Conservation (phyloP, 2,113 vertebrate genomes). For the Rhabdomys dilectus region DNA sequence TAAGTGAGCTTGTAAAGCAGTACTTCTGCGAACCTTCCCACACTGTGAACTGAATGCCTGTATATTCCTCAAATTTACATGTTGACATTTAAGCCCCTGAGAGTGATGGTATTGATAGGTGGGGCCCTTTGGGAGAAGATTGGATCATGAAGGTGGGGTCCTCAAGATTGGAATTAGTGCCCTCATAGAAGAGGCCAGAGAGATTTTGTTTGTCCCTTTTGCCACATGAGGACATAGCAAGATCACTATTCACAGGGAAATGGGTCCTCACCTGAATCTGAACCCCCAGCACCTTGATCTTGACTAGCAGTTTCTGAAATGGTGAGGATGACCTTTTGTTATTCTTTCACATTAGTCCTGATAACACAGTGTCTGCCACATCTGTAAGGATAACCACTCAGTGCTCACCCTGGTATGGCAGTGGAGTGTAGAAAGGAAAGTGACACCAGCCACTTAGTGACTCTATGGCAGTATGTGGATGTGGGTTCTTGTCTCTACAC, state of each 20-base stretch:
- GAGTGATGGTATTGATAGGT: neutral
- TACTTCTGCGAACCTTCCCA: neutral
- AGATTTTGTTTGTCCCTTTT: neutral
- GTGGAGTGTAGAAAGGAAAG: neutral
- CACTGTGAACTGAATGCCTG: neutral
- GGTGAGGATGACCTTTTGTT: neutral
- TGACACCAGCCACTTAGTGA: neutral
- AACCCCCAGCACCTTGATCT: neutral
- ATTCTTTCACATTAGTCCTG: too few species aligned
- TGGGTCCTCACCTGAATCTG: neutral
- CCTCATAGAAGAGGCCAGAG: neutral
- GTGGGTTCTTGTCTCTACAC: neutral
- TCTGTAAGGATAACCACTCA: too few species aligned
- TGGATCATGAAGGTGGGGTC: neutral
- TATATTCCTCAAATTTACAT: neutral
- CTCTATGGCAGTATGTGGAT: neutral
- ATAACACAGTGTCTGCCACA: rapidly evolving
- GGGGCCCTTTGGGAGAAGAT: neutral
- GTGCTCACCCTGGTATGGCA: neutral
- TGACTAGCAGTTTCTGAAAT: neutral
- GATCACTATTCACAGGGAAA: neutral
- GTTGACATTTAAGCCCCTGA: neutral
- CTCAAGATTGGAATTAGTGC: neutral
- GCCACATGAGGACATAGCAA: neutral
- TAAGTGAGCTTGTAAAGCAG: too few species aligned